Conservation (phyloP, 2,888 invertebrate genomes). For the Pseudococcus longispinus region DNA sequence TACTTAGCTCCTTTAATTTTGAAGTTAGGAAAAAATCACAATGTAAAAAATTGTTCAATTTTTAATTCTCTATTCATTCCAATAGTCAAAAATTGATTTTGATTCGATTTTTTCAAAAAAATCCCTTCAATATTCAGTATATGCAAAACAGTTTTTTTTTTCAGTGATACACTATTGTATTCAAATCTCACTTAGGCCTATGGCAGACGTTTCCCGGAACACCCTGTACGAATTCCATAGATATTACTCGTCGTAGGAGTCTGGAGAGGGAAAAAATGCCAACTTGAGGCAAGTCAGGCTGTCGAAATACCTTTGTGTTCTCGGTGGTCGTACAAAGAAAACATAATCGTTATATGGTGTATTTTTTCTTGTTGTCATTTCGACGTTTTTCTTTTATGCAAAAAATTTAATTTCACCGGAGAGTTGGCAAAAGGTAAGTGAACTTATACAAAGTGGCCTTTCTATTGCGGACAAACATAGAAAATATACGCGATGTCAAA, state of each 20-base stretch:
- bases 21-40: neutral
- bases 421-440: neutral
- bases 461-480: conserved; percentile 3
- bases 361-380: conserved; percentile 29
- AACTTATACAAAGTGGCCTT: conserved; percentile 10
- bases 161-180: too few relatives aligned
- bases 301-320: neutral
- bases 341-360: neutral
- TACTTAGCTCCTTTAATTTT: too few relatives aligned
- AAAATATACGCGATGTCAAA: neutral
- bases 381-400: conserved; percentile 38
- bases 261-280: neutral
- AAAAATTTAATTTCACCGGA: conserved; percentile 42
- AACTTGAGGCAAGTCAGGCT: neutral
- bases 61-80: too few relatives aligned
- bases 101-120: too few relatives aligned
- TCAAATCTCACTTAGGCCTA: too few relatives aligned
- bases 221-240: neutral
- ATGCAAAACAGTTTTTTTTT: too few relatives aligned
- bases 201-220: too few relatives aligned
- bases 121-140: too few relatives aligned
- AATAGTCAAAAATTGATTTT: too few relatives aligned
- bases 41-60: too few relatives aligned
- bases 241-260: neutral
- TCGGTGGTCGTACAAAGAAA: neutral